Evolutionary conservation across 1,140 invertebrate genomes (phyloP).

Genomic region (Diploscapter pachys): DNA sequence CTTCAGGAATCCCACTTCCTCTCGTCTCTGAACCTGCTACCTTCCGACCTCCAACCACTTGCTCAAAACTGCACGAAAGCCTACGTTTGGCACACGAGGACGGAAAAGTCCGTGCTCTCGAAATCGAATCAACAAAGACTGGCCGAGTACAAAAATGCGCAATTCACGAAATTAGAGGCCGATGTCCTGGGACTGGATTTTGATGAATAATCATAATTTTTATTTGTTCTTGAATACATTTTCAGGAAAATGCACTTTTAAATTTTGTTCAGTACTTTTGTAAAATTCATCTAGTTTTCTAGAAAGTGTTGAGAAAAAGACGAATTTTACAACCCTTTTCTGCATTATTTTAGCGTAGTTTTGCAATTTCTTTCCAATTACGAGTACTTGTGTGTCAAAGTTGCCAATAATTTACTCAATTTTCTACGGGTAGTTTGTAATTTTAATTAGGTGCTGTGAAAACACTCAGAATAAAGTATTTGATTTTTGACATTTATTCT

Average conservation of each 20-base stretch:
- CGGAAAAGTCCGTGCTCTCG: conserved; percentile 43
- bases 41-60: conserved; percentile 49
- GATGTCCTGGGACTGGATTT: conserved; percentile 17
- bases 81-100: conserved; percentile 55
- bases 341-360: no score
- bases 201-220: neutral
- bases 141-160: conserved; percentile 2
- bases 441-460: no score
- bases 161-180: conserved; percentile 20
- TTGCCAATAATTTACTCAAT: no score
- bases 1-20: conserved; percentile 55
- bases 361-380: no score
- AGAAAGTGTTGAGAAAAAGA: no score
- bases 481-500: no score
- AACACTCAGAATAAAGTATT: no score
- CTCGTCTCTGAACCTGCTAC: conserved; percentile 31
- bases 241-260: neutral
- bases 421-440: no score
- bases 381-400: no score
- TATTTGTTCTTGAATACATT: neutral
- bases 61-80: conserved; percentile 55
- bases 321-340: no score
- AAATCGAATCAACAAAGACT: conserved; percentile 2
- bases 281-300: no score
- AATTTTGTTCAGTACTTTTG: neutral